These are phyloP conservation scores for Daphoenositta chrysoptera DNA, from an alignment of 2,113 vertebrate species.

Conservation along the genomic window DNA sequence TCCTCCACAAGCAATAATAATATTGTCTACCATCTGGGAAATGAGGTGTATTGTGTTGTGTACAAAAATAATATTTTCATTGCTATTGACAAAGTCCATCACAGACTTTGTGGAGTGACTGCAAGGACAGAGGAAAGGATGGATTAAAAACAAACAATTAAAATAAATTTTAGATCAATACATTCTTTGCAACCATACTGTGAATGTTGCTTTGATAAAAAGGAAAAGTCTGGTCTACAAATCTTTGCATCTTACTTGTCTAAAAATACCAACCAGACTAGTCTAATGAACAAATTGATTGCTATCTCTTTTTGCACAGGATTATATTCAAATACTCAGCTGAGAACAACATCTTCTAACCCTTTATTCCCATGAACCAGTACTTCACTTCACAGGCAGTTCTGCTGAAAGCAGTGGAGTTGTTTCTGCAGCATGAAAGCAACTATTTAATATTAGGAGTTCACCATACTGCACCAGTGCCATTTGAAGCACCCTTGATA, in stretches of 20 bases:
- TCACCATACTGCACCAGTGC: background rate
- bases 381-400: background rate
- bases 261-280: background rate
- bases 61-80: slow-evolving; percentile 99
- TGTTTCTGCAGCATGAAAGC: background rate
- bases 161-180: background rate
- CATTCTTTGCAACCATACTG: background rate
- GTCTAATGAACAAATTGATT: background rate
- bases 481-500: background rate
- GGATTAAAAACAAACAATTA: background rate
- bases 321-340: background rate
- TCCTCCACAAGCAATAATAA: slow-evolving; percentile 98
- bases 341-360: background rate
- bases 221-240: background rate
- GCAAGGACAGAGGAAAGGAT: slow-evolving; percentile 49
- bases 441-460: background rate
- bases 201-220: background rate
- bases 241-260: background rate
- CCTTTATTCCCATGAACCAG: background rate
- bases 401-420: background rate
- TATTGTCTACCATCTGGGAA: slow-evolving; percentile 99
- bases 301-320: background rate
- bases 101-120: slow-evolving; percentile 99
- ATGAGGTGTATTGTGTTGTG: slow-evolving; percentile 99
- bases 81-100: slow-evolving; percentile 99